Conservation (phyloP, 2,113 vertebrate species). For the Colius striatus region DNA sequence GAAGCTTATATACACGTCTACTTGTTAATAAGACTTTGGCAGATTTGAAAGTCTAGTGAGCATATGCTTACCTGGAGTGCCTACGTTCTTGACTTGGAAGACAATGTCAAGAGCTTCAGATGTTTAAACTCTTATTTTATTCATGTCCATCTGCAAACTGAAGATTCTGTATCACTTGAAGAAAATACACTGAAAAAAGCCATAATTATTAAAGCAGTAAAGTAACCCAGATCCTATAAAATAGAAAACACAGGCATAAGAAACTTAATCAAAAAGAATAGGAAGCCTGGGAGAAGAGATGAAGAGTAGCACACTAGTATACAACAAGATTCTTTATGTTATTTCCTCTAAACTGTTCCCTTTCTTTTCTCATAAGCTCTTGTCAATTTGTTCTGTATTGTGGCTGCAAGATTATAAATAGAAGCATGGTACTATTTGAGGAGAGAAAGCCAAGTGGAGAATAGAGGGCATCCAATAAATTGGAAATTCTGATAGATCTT, state of each 20-base stretch:
- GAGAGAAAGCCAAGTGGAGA: background rate
- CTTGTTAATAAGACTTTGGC: background rate
- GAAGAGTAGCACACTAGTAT: background rate
- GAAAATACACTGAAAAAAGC: background rate
- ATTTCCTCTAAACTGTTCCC: background rate
- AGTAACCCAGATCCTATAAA: background rate
- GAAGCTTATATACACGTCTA: background rate
- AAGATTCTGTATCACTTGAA: background rate
- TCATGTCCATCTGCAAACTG: background rate
- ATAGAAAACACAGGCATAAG: background rate
- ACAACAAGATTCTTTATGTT: background rate
- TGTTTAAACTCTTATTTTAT: background rate
- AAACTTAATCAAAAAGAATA: background rate
- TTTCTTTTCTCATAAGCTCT: background rate
- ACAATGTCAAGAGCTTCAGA: background rate
- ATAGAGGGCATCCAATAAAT: constrained; percentile 28
- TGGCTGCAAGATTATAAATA: background rate
- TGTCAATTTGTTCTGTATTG: background rate
- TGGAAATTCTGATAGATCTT: constrained; percentile 13
- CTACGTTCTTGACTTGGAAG: background rate
- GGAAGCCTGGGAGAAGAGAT: background rate
- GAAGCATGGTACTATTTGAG: background rate
- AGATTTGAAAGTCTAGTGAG: background rate
- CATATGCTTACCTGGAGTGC: background rate
- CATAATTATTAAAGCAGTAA: background rate